Base-by-base conservation (phyloP, 1,140 invertebrate genomes). In the Drosophila lacertosa region DNA sequence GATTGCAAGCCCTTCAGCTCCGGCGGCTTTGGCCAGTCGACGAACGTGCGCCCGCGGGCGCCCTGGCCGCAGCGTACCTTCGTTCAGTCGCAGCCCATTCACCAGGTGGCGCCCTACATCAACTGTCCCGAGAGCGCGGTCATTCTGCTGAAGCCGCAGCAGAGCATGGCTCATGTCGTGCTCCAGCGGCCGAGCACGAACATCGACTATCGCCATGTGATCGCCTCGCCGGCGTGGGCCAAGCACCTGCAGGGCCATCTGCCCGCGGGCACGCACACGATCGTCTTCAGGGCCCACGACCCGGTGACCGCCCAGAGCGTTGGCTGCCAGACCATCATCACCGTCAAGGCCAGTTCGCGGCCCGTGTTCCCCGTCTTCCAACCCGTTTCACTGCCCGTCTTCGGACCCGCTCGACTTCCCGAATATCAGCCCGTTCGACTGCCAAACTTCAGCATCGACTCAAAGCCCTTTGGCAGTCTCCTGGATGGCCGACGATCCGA, bases 141-240 rank as follows among this genome's bases (percentile, higher is more conserved):
- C 39, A 93, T 94, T 18, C 91, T 93, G 33, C 90, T 95, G 29
- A 93, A 93, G 13, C 71, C 90, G 10, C 92, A 93, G 9, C 92
- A 93, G 58, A 89, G 84, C 22, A 93, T 91, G 11, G 92, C 93
- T 32, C 90, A 93, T 60, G 93, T 95, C 32, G 92, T 92, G 13
- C 93, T 95, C 26, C 92, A 94, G 3, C 92, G 93, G 59, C 95
- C 95, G 0, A 93, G 93, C 78, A 94, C 95, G 11, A 95, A 95
- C 90, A 92, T 95, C 77, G 93, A 95, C 84, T 95, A 93, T 92
- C 94, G 94, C 69, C 93, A 94, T 74, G 93, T 96, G 13, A 92
- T 93, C 13, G 92, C 94, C 1, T 90, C 92, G 35, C 95, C 95
- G 15, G 54, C 90, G 3, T 95, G 95, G 95, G 95, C 92, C 0